Evolutionary conservation across 2,113 vertebrate genomes (phyloP).

Genomic region (Tetrax tetrax): DNA sequence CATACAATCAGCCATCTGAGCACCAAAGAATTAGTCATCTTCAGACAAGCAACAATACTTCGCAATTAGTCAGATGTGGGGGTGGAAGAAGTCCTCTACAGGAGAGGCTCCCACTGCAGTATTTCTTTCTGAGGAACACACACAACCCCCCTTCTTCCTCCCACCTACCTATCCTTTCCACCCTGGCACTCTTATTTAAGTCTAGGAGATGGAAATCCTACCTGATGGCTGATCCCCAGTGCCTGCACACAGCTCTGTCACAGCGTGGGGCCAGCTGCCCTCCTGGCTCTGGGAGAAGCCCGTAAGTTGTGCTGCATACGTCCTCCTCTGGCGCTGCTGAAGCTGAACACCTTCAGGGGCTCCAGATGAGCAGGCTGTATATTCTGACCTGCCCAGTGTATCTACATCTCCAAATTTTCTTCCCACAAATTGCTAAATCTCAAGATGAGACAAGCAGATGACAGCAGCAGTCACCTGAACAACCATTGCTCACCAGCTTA

Average conservation of each 20-base stretch:
- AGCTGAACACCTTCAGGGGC: background rate
- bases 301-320: background rate
- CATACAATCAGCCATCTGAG: constrained; percentile 2
- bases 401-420: background rate
- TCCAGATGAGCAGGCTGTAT: background rate
- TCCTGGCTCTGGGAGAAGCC: background rate
- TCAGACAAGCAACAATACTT: background rate
- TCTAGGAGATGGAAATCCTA: background rate
- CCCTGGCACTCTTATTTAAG: background rate
- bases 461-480: background rate
- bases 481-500: background rate
- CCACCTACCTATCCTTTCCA: background rate
- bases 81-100: background rate
- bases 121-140: background rate
- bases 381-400: background rate
- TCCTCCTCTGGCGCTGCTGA: background rate
- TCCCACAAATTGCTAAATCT: background rate
- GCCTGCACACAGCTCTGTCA: background rate
- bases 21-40: constrained; percentile 13
- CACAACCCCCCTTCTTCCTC: background rate
- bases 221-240: background rate
- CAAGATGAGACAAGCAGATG: background rate
- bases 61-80: background rate
- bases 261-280: background rate
- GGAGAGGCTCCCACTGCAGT: background rate